Base-by-base conservation (phyloP, 2,888 invertebrate species). In the Schizotus pectinicornis region DNA sequence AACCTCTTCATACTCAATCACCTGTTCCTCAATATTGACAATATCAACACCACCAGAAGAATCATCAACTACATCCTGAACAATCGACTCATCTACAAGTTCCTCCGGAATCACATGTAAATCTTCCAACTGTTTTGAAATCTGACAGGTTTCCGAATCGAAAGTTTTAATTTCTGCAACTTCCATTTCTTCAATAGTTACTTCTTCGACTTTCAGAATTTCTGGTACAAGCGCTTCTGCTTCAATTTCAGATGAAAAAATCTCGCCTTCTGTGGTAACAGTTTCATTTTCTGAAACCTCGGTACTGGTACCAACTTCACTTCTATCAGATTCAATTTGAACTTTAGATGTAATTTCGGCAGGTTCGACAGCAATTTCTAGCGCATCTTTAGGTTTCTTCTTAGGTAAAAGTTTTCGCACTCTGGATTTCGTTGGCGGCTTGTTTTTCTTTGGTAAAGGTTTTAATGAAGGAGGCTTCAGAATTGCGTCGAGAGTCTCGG, bases 1-100 rank as follows among this genome's bases (percentile, higher is more conserved):
- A 37, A 71, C 46, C 43, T 67, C 68, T 32, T 61, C 55, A 39
- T 52, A 54, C 14, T 52, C 55, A 11, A 61, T 46, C 9, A 56
- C 50, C 47, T 50, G 49, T 59, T 65, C 58, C 37, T 59, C 61
- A 34, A 38, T 36, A 32, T 57, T 57, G 34, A 65, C 68, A 22
- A 22, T 5, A 22, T 22, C 22, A 2, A 5, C 22, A 22, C 22
- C 22, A 22, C 22, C 22, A 22, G 22, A 22, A 22, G 22, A 22
- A 62, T 60, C 60, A 32, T 56, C 58, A 45, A 43, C 35, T 37
- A 49, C 49, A 7, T 61, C 59, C 11, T 49, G 32, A 7, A 8
- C 11, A 47, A 7, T 30, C n/a, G 11, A 7, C 13, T 51, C 51
- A 33, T 38, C 42, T 39, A 47, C 52, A 22, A 5, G 22, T 50